Conservation (phyloP, 2,888 invertebrate genomes). For the Brachyopa scutellaris region DNA sequence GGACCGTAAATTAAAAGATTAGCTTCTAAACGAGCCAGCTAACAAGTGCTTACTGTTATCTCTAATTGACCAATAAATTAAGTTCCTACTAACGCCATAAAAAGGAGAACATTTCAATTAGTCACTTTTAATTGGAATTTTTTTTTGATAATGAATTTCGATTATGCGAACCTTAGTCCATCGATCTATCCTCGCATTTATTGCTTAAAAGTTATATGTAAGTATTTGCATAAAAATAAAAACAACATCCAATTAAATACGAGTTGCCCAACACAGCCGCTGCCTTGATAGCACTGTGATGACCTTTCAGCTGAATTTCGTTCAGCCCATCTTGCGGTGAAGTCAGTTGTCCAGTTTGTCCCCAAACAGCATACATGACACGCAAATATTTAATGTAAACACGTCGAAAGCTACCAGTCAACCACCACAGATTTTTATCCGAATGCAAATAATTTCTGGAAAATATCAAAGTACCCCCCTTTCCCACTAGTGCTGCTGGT, state of each 20-base stretch:
- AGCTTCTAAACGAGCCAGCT: neutral
- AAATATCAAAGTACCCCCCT: slow-evolving; percentile 67
- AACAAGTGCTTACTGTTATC: slow-evolving; percentile 38
- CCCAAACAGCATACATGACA: slow-evolving; percentile 15
- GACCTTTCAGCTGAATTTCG: slow-evolving; percentile 44
- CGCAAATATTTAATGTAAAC: slow-evolving; percentile 60
- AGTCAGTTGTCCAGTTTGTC: slow-evolving; percentile 31
- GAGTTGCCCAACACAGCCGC: slow-evolving; percentile 21
- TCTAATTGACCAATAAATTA: slow-evolving; percentile 41
- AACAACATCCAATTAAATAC: slow-evolving; percentile 24
- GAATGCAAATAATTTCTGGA: slow-evolving; percentile 68
- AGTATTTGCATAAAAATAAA: slow-evolving; percentile 2
- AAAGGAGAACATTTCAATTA: slow-evolving; percentile 40
- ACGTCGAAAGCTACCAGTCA: slow-evolving; percentile 30
- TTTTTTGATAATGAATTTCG: slow-evolving; percentile 42
- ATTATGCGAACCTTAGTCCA: slow-evolving; percentile 10
- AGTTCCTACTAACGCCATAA: slow-evolving; percentile 10
- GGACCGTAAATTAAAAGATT: neutral
- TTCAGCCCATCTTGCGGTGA: slow-evolving; percentile 28
- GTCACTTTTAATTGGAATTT: slow-evolving; percentile 26
- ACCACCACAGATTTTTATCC: slow-evolving; percentile 54
- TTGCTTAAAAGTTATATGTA: neutral
- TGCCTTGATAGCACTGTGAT: slow-evolving; percentile 37
- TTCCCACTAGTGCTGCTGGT: slow-evolving; percentile 12
- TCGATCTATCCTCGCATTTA: neutral